Conservation (phyloP, 2,797 vertebrate genomes). For the Peromyscus melanophrys region DNA sequence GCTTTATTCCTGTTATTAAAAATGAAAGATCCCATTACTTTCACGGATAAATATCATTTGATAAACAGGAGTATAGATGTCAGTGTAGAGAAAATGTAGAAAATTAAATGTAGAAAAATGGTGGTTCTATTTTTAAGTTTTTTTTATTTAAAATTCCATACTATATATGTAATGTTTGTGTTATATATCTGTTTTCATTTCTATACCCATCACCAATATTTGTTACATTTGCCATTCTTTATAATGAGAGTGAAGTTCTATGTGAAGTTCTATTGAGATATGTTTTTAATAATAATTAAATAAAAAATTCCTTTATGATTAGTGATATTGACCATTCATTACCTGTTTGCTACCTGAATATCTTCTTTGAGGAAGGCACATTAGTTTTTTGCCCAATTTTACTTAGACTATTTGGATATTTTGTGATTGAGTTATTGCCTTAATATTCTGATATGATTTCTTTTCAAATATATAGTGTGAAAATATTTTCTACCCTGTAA, state of each 20-base stretch:
- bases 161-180: not conserved
- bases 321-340: not conserved
- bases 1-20: not conserved
- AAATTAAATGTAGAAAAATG: not conserved
- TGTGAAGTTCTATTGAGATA: not conserved
- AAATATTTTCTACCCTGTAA: not conserved
- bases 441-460: not conserved
- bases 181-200: not conserved
- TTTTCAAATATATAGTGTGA: not conserved
- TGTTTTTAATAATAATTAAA: not conserved
- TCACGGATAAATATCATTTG: not conserved
- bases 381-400: not conserved
- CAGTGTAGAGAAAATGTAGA: not conserved
- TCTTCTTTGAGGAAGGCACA: not conserved
- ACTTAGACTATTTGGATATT: not conserved
- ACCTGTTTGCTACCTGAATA: not conserved
- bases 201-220: not conserved
- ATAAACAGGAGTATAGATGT: not conserved
- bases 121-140: not conserved
- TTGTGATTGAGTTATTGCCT: not conserved
- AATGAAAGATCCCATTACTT: not conserved
- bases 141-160: not conserved
- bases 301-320: not conserved
- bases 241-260: too few relatives aligned
- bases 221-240: not conserved